Evolutionary conservation across 2,888 invertebrate genomes (phyloP).

Genomic region (Thymelicus sylvestris): DNA sequence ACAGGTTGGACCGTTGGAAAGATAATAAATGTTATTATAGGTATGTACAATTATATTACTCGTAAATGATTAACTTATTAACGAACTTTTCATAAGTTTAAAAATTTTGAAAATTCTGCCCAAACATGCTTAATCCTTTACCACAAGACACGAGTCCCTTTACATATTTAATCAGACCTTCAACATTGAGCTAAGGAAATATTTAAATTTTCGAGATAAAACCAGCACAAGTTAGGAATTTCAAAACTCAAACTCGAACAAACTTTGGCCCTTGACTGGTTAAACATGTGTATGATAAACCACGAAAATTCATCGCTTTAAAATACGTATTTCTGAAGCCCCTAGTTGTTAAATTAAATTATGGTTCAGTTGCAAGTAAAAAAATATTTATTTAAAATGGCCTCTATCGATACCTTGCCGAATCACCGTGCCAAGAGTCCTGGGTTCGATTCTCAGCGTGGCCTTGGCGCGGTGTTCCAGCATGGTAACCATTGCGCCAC

Average conservation of each 20-base stretch:
- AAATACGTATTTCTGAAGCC: background rate
- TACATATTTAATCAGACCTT: slow-evolving; percentile 31
- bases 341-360: background rate
- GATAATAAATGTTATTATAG: no score
- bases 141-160: slow-evolving; percentile 24
- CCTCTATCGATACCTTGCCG: no score
- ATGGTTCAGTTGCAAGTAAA: no score
- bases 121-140: slow-evolving; percentile 17
- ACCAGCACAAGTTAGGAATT: slow-evolving; percentile 33
- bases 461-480: no score
- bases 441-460: no score
- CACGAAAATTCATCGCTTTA: background rate
- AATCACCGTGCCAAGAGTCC: no score
- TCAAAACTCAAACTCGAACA: slow-evolving; percentile 18
- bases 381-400: no score
- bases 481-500: no score
- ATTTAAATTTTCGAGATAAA: slow-evolving; percentile 35
- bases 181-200: slow-evolving; percentile 30
- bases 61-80: no score
- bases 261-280: background rate
- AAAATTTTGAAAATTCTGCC: background rate
- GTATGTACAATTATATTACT: no score
- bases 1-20: no score
- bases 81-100: background rate
- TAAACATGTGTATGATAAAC: slow-evolving; percentile 22